Evolutionary conservation across 2,797 vertebrate genomes (phyloP).

Genomic region (Centropyge bicolor): DNA sequence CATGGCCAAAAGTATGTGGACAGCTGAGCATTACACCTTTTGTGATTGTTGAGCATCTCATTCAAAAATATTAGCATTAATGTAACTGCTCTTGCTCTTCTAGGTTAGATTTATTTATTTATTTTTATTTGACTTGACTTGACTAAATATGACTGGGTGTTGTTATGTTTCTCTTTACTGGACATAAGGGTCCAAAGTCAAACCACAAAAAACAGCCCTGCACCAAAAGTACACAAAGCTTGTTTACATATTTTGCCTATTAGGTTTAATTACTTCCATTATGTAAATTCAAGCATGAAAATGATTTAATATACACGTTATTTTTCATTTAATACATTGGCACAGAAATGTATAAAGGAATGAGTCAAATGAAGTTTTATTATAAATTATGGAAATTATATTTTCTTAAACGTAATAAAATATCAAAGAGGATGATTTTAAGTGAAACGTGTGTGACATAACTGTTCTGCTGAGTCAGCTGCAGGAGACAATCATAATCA

Average conservation of each 20-base stretch:
- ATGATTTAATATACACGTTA: background rate
- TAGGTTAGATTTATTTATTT: too few relatives aligned
- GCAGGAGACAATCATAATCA: background rate
- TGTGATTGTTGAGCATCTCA: background rate
- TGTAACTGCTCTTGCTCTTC: background rate
- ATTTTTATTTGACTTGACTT: too few relatives aligned
- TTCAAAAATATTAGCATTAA: background rate
- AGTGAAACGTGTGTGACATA: background rate
- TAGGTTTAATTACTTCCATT: background rate
- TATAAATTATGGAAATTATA: background rate
- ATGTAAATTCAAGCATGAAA: background rate
- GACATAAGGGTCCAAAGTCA: background rate
- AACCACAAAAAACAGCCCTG: rapidly evolving
- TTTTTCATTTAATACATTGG: background rate
- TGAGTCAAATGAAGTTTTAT: background rate
- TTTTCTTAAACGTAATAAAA: background rate
- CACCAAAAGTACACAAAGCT: background rate
- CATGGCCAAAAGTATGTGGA: background rate
- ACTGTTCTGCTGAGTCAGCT: background rate
- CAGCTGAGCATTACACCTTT: background rate
- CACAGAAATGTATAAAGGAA: background rate
- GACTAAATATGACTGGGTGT: too few relatives aligned
- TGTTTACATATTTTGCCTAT: background rate
- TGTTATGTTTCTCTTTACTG: background rate
- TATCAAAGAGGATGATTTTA: background rate